phyloP scores from a whole-genome alignment of 2,113 vertebrate genomes.

The Petaurus breviceps region DNA sequence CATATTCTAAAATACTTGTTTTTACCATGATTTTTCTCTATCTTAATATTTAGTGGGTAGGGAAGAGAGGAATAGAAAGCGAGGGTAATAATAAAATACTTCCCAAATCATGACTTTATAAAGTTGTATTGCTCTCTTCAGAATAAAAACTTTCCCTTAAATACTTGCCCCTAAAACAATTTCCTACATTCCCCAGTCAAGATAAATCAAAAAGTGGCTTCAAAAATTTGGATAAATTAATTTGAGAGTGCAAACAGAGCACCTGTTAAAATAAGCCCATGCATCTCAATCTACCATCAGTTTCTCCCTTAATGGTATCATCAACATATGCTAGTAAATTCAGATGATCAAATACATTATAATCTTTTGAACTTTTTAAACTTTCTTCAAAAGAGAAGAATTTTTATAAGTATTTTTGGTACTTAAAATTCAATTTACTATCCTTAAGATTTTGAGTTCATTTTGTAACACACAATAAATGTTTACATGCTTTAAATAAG shows the following conservation, averaged over 20 bases:
- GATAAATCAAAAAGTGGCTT: constrained; percentile 68
- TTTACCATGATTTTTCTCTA: neutral
- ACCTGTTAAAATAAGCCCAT: constrained; percentile 40
- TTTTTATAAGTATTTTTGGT: neutral
- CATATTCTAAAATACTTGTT: constrained; percentile 17
- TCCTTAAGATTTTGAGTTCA: constrained; percentile 32
- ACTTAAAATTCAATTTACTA: neutral
- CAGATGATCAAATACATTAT: neutral
- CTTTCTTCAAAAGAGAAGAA: neutral
- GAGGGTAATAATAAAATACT: constrained; percentile 24
- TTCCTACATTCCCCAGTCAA: constrained; percentile 68
- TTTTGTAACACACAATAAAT: constrained; percentile 37
- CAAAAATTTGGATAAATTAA: constrained; percentile 25
- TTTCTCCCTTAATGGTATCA: neutral
- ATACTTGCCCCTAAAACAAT: constrained; percentile 48
- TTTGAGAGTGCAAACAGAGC: constrained; percentile 51
- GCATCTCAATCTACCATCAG: neutral
- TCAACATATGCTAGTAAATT: constrained; percentile 5
- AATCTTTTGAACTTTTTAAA: neutral
- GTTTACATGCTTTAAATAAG: constrained; percentile 22
- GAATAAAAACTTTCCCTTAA: constrained; percentile 47
- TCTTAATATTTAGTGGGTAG: constrained; percentile 50
- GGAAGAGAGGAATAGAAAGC: constrained; percentile 14
- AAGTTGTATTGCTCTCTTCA: constrained; percentile 47
- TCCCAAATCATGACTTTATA: constrained; percentile 39